A percentile compares a stretch with the other conserved stretches of the same genome.
phyloP scores from a whole-genome alignment of 2,797 vertebrate genomes.

The Danio jaintianensis region DNA sequence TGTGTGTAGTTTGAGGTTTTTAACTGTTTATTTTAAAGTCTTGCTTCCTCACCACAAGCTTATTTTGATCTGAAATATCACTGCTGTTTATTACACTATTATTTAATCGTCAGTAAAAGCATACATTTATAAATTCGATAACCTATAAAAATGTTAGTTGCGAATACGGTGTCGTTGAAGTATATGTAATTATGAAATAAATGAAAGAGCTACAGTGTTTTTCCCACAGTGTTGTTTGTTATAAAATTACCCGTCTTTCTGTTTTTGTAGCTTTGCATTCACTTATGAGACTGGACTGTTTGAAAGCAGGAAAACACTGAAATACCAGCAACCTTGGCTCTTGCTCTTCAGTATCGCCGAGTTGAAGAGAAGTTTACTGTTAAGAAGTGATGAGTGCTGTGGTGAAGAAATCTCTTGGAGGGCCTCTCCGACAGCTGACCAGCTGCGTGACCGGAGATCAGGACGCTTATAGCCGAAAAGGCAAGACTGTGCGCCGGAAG shows the following conservation, averaged over 20 bases:
- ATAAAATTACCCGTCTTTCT: background rate
- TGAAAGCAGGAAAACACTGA: background rate
- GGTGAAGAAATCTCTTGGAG: slow-evolving; percentile 71
- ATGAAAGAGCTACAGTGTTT: no score
- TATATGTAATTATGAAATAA: no score
- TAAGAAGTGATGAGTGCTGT: slow-evolving; percentile 73
- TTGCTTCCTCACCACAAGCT: no score
- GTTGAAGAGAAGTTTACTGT: background rate
- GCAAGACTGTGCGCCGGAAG: slow-evolving; percentile 70
- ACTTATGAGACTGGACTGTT: background rate
- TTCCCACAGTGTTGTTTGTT: background rate
- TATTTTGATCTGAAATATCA: no score
- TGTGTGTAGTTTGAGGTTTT: no score
- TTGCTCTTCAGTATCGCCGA: background rate
- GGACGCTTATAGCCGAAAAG: slow-evolving; percentile 62
- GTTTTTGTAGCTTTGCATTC: background rate
- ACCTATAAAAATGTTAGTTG: no score
- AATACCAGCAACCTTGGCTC: background rate
- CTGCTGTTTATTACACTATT: no score
- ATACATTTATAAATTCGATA: no score
- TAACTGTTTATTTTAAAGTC: no score
- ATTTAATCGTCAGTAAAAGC: no score
- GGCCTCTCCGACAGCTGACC: slow-evolving; percentile 78
- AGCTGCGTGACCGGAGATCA: slow-evolving; percentile 69
- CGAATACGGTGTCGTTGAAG: no score